Evolutionary conservation across 2,113 vertebrate species (phyloP), one percentile per base, ranked within the genome.

Genomic region (Noturus placidus): DNA sequence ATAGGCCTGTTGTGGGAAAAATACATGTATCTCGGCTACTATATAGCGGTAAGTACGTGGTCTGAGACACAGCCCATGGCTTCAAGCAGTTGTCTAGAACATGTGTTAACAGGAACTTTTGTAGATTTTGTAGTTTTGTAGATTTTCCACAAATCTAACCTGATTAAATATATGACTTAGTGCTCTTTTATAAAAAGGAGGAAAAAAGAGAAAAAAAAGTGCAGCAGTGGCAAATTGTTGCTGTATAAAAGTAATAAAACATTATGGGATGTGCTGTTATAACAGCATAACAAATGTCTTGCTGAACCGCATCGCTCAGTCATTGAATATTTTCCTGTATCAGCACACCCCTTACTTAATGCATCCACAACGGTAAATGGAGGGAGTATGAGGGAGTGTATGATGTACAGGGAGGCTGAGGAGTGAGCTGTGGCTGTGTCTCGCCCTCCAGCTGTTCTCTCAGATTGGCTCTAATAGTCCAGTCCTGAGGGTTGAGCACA

Each of bases 401-500:
- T 46, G 54, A 59, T 56, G 56, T 56, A 56, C 50, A 56, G 50
- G 10, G 22, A 70, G 80, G 74, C 70, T 79, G 82, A 72, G 83
- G 83, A 57, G 59, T 52, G 79, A 86, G 79, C 84, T 86, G 74
- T 38, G 83, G 67, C 84, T 67, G 35, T 63, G 84, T 82, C 50
- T 86, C 17, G 33, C 65, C 84, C 76, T 90, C 63, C 74, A 83
- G 89, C 81, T 76, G 85, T 8, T 61, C 76, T 81, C 81, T 83
- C 59, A 83, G 52, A 78, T 88, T 84, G 22, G 84, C 81, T 86
- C 25, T 87, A 90, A 88, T 87, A 84, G 85, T 69, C 78, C 76
- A 77, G 78, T 81, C 87, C 84, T 82, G 84, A 90, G 87, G 82
- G 69, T 59, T 46, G n/a, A 61, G 42, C 81, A 57, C 67, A 70